These are phyloP conservation scores for Coelopa frigida DNA, from an alignment of 1,140 invertebrate genomes.

Conservation along the genomic window DNA sequence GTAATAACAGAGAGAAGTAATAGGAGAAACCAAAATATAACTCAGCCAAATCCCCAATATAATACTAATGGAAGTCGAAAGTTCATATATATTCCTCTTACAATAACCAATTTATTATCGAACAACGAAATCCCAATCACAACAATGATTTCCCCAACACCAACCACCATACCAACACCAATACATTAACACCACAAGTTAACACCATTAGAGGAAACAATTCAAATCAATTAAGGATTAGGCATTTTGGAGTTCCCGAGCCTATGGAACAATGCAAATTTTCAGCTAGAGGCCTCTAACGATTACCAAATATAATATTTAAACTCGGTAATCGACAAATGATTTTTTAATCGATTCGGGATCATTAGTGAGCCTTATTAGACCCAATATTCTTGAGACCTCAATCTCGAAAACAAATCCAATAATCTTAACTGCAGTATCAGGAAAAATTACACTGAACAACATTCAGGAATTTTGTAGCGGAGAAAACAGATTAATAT, in stretches of 20 bases:
- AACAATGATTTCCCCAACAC: background rate
- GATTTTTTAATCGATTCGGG: slow-evolving; percentile 3
- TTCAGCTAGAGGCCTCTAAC: background rate
- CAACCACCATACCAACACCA: background rate
- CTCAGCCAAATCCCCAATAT: background rate
- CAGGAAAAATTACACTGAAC: background rate
- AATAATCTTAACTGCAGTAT: background rate
- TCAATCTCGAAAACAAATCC: background rate
- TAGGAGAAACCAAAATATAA: background rate
- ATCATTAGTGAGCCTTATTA: background rate
- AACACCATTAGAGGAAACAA: too few species aligned
- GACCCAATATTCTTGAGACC: background rate
- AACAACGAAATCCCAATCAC: background rate
- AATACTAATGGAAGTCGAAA: too few species aligned
- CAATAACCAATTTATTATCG: background rate
- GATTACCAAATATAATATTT: background rate
- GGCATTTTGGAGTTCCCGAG: background rate
- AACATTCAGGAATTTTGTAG: background rate
- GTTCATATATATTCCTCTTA: background rate
- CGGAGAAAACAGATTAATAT: background rate
- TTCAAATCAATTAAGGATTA: background rate
- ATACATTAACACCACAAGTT: background rate
- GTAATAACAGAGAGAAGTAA: background rate
- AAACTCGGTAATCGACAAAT: background rate
- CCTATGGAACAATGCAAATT: background rate